Conservation (phyloP, 2,113 vertebrate species). For the Oriolus oriolus region DNA sequence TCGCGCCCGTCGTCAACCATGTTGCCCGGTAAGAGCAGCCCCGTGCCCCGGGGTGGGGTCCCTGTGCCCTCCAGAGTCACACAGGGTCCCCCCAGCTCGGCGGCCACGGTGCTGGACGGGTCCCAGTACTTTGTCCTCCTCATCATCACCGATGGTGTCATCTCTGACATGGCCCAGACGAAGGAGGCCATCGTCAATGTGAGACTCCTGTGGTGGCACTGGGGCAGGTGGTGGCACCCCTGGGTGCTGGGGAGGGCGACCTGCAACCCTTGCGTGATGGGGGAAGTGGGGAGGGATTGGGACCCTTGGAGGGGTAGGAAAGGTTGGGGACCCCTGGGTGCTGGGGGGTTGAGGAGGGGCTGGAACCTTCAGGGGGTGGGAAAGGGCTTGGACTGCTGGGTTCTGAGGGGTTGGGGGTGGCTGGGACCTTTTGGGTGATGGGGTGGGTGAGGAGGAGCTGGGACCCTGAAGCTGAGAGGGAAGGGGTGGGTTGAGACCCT, state of each 20-base stretch:
- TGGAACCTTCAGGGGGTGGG: background rate
- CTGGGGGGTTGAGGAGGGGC: background rate
- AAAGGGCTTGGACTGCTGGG: background rate
- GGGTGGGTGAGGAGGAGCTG: background rate
- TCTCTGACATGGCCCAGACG: constrained; percentile 96
- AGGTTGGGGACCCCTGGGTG: background rate
- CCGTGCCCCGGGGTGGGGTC: background rate
- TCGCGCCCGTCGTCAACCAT: constrained; percentile 90
- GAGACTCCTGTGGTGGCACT: background rate
- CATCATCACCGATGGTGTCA: constrained; percentile 95
- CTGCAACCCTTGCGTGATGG: background rate
- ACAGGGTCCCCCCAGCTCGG: background rate
- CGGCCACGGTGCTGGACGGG: background rate
- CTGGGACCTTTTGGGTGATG: background rate
- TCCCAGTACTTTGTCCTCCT: constrained; percentile 75
- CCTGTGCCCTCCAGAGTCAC: background rate
- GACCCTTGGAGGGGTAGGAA: background rate
- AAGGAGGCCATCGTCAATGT: constrained; percentile 97
- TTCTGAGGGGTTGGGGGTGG: background rate
- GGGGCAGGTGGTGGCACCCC: background rate
- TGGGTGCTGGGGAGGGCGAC: background rate
- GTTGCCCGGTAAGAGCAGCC: constrained; percentile 67
- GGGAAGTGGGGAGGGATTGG: background rate
- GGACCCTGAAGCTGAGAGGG: background rate
- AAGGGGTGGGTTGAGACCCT: background rate